Evolutionary conservation across 2,888 invertebrate species (phyloP), one percentile per base, ranked within the genome.

Genomic region (Cinara cedri): DNA sequence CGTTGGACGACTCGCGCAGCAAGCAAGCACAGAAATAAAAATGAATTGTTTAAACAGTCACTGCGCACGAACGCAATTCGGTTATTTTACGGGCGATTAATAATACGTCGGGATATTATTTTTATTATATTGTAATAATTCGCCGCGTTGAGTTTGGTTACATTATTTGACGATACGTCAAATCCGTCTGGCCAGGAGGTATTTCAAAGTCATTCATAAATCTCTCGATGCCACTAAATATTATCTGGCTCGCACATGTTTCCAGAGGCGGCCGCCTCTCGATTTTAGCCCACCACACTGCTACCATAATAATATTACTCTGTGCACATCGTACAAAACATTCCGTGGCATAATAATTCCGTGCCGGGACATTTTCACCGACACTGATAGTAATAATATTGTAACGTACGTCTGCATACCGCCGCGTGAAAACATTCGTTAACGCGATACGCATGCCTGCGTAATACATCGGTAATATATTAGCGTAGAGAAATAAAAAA

Each of bases 231-330:
- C 66, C 76, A 76, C 44, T 68, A 68, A 76, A n/a, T n/a, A n/a
- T n/a, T 57, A 68, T 66, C 76, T 76, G 76, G 76, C 76, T 76
- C 19, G 34, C 76, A 76, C 76, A 76, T 76, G 76, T 76, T 76
- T 76, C 54, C 19, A 76, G n/a, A n/a, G n/a, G 11, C 76, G 66
- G 13, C 66, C 34, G 76, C 46, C 57, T 55, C 46, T 46, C 65
- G 55, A 68, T 57, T 76, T 76, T 57, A 76, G 55, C 66, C 57
- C 66, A 57, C 76, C 46, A 66, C 66, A n/a, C n/a, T n/a, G n/a
- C n/a, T n/a, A n/a, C n/a, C n/a, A n/a, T n/a, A n/a, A n/a, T n/a
- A n/a, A n/a, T n/a, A n/a, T n/a, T n/a, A n/a, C n/a, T n/a, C n/a
- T n/a, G n/a, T n/a, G n/a, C n/a, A n/a, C n/a, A n/a, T n/a, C n/a